A percentile compares a stretch with the other conserved stretches of the same genome.
Evolutionary conservation across 2,888 invertebrate genomes (phyloP).

Genomic region (Aradus depressus): DNA sequence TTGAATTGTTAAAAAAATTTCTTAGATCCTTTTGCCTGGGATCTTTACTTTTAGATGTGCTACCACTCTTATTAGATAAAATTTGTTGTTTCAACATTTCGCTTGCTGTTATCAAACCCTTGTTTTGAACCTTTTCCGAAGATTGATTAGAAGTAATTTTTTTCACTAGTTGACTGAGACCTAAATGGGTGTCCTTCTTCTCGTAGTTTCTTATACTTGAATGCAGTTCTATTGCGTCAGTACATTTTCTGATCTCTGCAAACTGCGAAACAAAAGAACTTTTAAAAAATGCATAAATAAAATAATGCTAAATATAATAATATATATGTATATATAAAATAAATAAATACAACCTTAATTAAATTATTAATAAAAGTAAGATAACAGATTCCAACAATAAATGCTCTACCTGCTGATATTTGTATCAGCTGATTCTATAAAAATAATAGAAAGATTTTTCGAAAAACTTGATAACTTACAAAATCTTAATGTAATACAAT

Average conservation of each 20-base stretch:
- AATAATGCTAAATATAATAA: background rate
- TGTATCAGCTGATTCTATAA: background rate
- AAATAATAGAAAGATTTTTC: no score
- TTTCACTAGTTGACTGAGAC: constrained; percentile 7
- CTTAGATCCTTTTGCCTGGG: no score
- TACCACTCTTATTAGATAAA: no score
- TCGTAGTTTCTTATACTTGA: constrained; percentile 7
- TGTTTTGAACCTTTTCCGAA: no score
- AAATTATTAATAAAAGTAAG: background rate
- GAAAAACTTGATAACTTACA: no score
- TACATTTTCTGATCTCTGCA: constrained; percentile 16
- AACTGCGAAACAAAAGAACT: constrained; percentile 16
- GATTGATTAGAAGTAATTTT: constrained; percentile 10
- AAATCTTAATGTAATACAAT: no score
- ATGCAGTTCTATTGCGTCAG: constrained; percentile 10
- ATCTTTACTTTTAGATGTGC: no score
- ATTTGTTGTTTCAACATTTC: no score
- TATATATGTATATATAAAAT: constrained; percentile 1
- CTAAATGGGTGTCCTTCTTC: constrained; percentile 2
- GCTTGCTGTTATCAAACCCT: no score
- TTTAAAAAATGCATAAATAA: background rate
- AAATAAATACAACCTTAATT: background rate
- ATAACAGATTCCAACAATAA: constrained; percentile 1
- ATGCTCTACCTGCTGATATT: background rate
- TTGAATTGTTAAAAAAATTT: no score